Evolutionary conservation across 2,113 vertebrate genomes (phyloP).

Genomic region (Carassius auratus): DNA sequence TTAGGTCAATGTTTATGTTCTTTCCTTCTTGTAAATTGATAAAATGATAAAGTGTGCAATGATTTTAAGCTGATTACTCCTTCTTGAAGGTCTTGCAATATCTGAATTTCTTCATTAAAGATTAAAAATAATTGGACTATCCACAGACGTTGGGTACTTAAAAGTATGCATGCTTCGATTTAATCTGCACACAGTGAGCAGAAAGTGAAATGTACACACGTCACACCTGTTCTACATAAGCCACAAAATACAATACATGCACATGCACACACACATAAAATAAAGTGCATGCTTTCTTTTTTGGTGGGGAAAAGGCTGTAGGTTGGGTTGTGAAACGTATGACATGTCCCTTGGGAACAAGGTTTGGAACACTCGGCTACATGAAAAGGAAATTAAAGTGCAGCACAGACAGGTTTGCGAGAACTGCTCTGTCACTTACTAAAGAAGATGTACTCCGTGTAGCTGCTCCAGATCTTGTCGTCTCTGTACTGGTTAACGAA

Average conservation of each 20-base stretch:
- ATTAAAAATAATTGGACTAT: neutral
- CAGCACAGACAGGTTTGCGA: neutral
- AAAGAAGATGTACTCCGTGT: constrained; percentile 90
- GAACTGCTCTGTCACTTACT: constrained; percentile 75
- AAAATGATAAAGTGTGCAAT: neutral
- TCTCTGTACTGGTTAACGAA: constrained; percentile 86
- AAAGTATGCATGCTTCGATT: neutral
- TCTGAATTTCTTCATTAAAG: neutral
- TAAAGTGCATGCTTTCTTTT: constrained; percentile 9
- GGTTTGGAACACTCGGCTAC: neutral
- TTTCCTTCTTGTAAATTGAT: neutral
- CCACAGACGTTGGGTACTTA: neutral
- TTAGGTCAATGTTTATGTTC: neutral
- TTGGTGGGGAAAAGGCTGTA: neutral
- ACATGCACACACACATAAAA: neutral
- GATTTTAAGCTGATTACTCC: neutral
- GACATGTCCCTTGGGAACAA: neutral
- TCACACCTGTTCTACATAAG: neutral
- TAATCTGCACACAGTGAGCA: neutral
- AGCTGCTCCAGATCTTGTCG: constrained; percentile 90
- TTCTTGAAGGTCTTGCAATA: neutral
- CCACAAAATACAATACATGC: neutral
- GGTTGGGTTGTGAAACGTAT: neutral
- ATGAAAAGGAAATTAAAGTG: constrained; percentile 27
- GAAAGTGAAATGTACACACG: neutral